These are phyloP conservation scores for Ataeniobius toweri DNA, from an alignment of 2,797 vertebrate genomes.

Conservation along the genomic window DNA sequence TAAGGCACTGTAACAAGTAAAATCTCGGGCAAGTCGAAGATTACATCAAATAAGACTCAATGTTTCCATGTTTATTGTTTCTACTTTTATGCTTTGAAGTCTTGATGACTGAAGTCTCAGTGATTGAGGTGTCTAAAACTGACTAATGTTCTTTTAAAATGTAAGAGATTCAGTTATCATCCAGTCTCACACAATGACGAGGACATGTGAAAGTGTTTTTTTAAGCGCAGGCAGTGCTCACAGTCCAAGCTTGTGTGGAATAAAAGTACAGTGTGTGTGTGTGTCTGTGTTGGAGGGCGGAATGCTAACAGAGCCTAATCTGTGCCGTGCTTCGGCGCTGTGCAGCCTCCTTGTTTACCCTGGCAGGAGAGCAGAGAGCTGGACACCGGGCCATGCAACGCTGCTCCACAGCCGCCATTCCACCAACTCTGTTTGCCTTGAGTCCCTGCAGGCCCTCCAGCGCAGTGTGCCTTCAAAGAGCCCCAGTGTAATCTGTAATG, in stretches of 20 bases:
- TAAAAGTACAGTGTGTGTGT: conserved; percentile 20
- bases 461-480: conserved; percentile 81
- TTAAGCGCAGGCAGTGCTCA: conserved; percentile 3
- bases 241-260: conserved; percentile 28
- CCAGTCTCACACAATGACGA: conserved; percentile 18
- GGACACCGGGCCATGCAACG: conserved; percentile 63
- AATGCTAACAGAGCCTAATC: conserved; percentile 68
- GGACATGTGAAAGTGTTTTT: background rate
- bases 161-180: background rate
- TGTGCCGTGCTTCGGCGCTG: conserved; percentile 69
- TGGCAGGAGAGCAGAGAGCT: conserved; percentile 80
- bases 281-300: conserved; percentile 29
- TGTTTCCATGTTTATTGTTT: background rate
- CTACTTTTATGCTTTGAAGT: background rate
- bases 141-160: background rate
- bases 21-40: background rate
- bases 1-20: background rate
- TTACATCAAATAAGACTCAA: background rate
- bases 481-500: conserved; percentile 77
- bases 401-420: conserved; percentile 51
- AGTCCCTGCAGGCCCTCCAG: conserved; percentile 57
- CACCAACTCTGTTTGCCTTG: conserved; percentile 58
- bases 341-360: conserved; percentile 79
- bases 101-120: background rate
- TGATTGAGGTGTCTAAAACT: background rate